Evolutionary conservation across 2,797 vertebrate genomes (phyloP), one percentile per base, ranked within the genome.

Genomic region (Dryobates pubescens): DNA sequence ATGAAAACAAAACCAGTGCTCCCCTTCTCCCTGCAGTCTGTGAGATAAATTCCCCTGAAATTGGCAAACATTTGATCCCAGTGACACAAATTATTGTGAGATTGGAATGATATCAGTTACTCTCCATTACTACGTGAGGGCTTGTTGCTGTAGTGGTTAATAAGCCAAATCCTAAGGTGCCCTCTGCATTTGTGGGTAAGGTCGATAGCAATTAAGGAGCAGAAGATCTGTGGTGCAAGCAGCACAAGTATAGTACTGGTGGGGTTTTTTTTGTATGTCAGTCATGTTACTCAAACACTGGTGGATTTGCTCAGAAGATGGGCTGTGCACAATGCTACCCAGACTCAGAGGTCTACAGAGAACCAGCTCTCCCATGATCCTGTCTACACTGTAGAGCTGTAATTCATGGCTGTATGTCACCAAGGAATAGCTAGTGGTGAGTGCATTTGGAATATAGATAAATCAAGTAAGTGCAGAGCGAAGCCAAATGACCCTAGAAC

Each of bases 201-300:
- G 75, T 94, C 88, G 86, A 83, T 91, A 87, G 76, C 88, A 96
- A 91, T 89, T 91, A 92, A 88, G 76, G 89, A 92, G 34, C 1
- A 3, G 59, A 86, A 18, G 59, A 59, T 86, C 65, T 82, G 34
- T 68, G 68, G 71, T 62, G 47, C 63, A 89, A 92, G 83, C 71
- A 83, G 88, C 69, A 69, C 58, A 78, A 78, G 47, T 51, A n/a
- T 23, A 59, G 47, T 69, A 67, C 10, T 43, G 23, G 26, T 56
- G 17, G 22, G 7, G 6, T 12, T 34, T 29, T 29, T 43, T 82
- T 61, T 30, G 38, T 72, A 75, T 65, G 41, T 59, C 36, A 38
- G 62, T 53, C 56, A 38, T 0, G 2, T 47, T 3, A 2, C 59
- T 83, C 58, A 59, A 61, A 47, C 41, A 51, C 17, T 38, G 24